Percentiles rank a stretch among this genome's conserved stretches.
phyloP scores from a whole-genome alignment of 2,888 invertebrate species.

The Hyles lineata region DNA sequence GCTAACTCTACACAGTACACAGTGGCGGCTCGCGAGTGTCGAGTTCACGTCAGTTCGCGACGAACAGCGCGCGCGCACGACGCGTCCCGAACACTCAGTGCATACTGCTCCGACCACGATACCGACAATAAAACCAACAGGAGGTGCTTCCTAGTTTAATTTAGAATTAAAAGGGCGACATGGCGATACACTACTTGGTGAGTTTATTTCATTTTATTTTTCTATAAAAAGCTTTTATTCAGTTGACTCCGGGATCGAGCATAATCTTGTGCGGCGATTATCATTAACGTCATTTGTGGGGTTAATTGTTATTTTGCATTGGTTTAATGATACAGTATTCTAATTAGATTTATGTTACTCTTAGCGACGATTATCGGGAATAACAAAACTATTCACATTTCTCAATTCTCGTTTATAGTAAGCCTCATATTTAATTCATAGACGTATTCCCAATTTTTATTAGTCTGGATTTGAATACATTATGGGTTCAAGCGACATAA shows the following conservation, averaged over 20 bases:
- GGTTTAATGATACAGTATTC: slow-evolving; percentile 14
- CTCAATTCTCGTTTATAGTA: background rate
- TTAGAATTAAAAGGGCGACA: slow-evolving; percentile 70
- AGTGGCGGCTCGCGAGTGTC: background rate
- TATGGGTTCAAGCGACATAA: background rate
- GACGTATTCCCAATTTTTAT: background rate
- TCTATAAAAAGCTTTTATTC: slow-evolving; percentile 18
- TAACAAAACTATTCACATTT: background rate
- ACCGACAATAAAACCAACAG: slow-evolving; percentile 63
- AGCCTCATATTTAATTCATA: slow-evolving; percentile 16
- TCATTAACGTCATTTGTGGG: slow-evolving; percentile 19
- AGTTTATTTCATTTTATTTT: slow-evolving; percentile 49
- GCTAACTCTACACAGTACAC: background rate
- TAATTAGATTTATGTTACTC: background rate
- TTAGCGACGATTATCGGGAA: background rate
- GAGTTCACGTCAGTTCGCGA: slow-evolving; percentile 60
- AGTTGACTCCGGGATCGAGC: background rate
- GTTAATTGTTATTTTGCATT: slow-evolving; percentile 15
- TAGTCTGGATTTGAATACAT: background rate
- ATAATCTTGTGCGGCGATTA: slow-evolving; percentile 1
- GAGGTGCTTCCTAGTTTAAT: slow-evolving; percentile 72
- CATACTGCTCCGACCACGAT: slow-evolving; percentile 49
- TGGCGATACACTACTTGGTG: slow-evolving; percentile 68
- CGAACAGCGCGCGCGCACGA: slow-evolving; percentile 63
- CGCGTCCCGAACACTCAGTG: slow-evolving; percentile 38